Evolutionary conservation across 2,888 invertebrate genomes (phyloP).

Genomic region (Aleiodes alternator): DNA sequence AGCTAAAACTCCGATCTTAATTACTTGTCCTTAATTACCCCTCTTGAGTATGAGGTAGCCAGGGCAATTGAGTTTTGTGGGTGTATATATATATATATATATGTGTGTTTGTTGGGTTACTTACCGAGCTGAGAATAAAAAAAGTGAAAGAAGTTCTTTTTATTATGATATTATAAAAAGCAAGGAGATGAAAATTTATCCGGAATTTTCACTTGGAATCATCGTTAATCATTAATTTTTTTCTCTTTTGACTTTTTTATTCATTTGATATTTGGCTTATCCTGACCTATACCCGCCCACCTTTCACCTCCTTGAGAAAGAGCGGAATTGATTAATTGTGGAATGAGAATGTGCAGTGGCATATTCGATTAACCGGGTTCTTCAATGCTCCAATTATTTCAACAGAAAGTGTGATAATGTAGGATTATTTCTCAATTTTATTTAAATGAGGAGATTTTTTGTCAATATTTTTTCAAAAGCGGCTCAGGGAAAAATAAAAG

Average conservation of each 20-base stretch:
- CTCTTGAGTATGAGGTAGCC: slow-evolving; percentile 37
- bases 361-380: slow-evolving; percentile 59
- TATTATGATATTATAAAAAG: background rate
- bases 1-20: slow-evolving; percentile 48
- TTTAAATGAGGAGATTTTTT: background rate
- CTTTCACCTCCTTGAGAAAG: slow-evolving; percentile 53
- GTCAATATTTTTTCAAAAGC: background rate
- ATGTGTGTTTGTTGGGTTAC: background rate
- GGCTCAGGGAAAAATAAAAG: too few species aligned
- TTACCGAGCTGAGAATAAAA: slow-evolving; percentile 15
- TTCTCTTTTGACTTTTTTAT: background rate
- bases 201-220: background rate
- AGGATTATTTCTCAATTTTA: background rate
- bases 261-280: slow-evolving; percentile 31
- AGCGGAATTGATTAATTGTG: slow-evolving; percentile 61
- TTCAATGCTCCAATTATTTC: slow-evolving; percentile 49
- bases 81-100: too few species aligned
- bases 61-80: slow-evolving; percentile 31
- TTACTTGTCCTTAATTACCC: slow-evolving; percentile 49
- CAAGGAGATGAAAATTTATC: slow-evolving; percentile 5
- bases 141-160: background rate
- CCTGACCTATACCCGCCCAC: slow-evolving; percentile 51
- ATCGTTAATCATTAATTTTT: slow-evolving; percentile 1
- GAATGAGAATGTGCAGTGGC: slow-evolving; percentile 60
- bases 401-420: background rate